Evolutionary conservation across 2,888 invertebrate species (phyloP), one percentile per base, ranked within the genome.

Genomic region (Fragum whitleyi): DNA sequence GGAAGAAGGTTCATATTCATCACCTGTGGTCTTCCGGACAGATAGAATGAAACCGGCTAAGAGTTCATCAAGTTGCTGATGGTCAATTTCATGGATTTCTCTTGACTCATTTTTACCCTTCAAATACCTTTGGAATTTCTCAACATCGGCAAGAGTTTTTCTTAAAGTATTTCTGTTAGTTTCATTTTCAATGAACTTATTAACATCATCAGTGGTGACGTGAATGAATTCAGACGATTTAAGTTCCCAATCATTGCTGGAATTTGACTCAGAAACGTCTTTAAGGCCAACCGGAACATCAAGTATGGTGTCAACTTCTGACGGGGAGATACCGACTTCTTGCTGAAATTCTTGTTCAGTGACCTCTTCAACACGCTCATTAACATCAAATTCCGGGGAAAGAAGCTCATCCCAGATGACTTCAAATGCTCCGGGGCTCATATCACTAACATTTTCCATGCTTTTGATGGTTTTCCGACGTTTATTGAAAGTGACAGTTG

Each of bases 1-100:
- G 7, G 53, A 57, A 6, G 55, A 26, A 7, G 77, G 77, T 26
- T 77, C 77, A 39, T 77, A 65, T 36, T 77, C 77, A n/a, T 26
- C 23, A 14, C 71, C 71, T n/a, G 71, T 26, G 14, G 42, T 5
- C 16, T 77, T 77, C 21, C 26, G 47, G 21, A 65, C 71, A n/a
- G 77, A 77, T 0, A 77, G 29, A 29, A 77, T 71, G 29, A 62
- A 77, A 28, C 53, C 53, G 19, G 65, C 77, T 1, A 65, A 1
- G 32, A 29, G 39, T 19, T 61, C 70, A 53, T 76, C 70, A 51
- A 76, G 47, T 53, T 39, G 51, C 14, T 76, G 70, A 5, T 59
- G 70, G 16, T 61, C 53, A 26, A 76, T 76, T 32, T 76, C 32
- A 51, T 59, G 32, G 23, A 76, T 59, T 9, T 26, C n/a, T 28